Evolutionary conservation across 2,797 vertebrate genomes (phyloP), one percentile per base, ranked within the genome.

Genomic region (Valencia hispanica): DNA sequence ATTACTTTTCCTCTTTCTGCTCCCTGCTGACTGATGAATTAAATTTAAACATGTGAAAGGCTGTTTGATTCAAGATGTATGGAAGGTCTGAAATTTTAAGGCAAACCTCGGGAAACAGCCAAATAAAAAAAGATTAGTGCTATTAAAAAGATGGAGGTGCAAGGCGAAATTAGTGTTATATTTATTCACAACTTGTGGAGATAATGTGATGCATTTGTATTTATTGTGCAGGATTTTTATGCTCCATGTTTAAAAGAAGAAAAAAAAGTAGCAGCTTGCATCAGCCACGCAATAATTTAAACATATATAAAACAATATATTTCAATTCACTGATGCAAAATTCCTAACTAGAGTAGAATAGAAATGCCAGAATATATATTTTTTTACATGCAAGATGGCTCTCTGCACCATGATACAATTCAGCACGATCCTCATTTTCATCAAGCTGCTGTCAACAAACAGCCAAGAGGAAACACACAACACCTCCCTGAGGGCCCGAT

Each of bases 401-500:
- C 77, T 70, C 74, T 77, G 79, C 76, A 68, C 55, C 53, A 72
- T 81, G 68, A 88, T 88, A 79, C 74, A 74, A 89, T 88, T 87
- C 85, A 68, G 51, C 73, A 55, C 63, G 5, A 43, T 81, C 55
- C 66, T 41, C 43, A 75, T 81, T 91, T 82, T 84, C 82, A 88
- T 85, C 85, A 84, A 80, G 70, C 73, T 47, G 72, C 81, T 83
- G 78, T 80, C 79, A 78, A 81, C 81, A 88, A 83, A 88, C 81
- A 71, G 80, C 78, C 57, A 36, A 75, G 83, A 85, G 81, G 75
- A 84, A 74, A 78, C 74, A 55, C 86, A 61, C 59, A 59, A 86
- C 85, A 79, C 88, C 75, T 91, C 88, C 86, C 87, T 0, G 76
- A 8, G 61, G 90, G 92, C 84, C 76, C 22, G 80, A 80, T 80